Base-by-base conservation (phyloP, 2,113 vertebrate genomes). In the Paraplagusia blochii region DNA sequence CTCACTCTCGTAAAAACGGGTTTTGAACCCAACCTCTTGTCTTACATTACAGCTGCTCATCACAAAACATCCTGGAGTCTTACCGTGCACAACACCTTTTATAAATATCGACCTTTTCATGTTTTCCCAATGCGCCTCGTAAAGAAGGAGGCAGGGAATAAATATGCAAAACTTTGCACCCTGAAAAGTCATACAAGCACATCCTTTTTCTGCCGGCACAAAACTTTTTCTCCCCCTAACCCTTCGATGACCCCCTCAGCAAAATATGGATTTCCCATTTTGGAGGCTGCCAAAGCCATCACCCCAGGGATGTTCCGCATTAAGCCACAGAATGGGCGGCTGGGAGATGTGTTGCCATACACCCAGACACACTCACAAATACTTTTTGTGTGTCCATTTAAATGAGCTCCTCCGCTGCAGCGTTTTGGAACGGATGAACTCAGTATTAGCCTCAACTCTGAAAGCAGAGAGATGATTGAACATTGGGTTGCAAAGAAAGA, bases 271-370 rank as follows among this genome's bases (percentile, higher is more conserved):
- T 90, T 90, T 88, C 87, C 82, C 82, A 88, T 90, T 89, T 85
- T 82, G 85, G 86, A 87, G 86, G 86, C 89, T 89, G 89, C 87
- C 89, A 90, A 87, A 90, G 79, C 87, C 87, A 88, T 90, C 88
- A 89, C 90, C 88, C 87, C 22, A 87, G 88, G 90, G 88, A 91
- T 91, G 89, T 90, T 91, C 89, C 87, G 82, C 90, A 91, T 91
- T 90, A 91, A 85, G 80, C 82, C 56, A 76, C 73, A 90, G 88
- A 91, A 91, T 90, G 77, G 86, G 83, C 73, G 74, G 81, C 82
- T 76, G 78, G 80, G 85, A 87, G 82, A 86, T 87, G 87, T 71
- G 86, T 82, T 83, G 86, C 88, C 79, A 82, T 88, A 78, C 83
- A 85, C 74, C 73, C 80, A 80, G 88, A 90, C 87, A 89, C 88